Conservation (phyloP, 2,113 vertebrate species). For the Neotragus pygmaeus region DNA sequence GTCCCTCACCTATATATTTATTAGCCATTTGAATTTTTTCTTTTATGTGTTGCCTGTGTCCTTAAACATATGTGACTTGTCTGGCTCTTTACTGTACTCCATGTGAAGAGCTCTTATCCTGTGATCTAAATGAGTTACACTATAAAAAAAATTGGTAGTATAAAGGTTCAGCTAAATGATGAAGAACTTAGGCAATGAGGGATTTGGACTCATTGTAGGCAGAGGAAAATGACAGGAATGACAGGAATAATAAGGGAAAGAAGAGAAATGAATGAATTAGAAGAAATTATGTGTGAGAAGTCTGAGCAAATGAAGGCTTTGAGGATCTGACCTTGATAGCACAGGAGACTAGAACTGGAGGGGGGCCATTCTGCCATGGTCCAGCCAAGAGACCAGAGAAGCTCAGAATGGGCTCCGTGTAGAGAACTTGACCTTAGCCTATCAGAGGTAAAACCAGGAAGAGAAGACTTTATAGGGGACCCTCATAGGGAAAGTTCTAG, state of each 20-base stretch:
- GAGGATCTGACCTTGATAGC: not conserved
- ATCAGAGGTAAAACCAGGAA: not conserved
- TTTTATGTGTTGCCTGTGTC: not conserved
- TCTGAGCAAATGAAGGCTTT: not conserved
- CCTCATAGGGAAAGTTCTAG: not conserved
- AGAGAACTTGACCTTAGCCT: not conserved
- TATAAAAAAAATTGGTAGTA: not conserved
- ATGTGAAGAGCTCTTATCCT: not conserved
- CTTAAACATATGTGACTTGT: not conserved
- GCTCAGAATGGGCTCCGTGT: not conserved
- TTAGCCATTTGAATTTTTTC: slow-evolving; percentile 11
- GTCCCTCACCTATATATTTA: not conserved
- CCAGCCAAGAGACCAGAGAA: not conserved
- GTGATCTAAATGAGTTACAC: not conserved
- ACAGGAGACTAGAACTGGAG: not conserved
- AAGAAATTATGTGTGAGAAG: not conserved
- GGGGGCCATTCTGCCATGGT: not conserved
- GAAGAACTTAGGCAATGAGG: not conserved
- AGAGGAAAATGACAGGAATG: not conserved
- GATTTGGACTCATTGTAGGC: not conserved
- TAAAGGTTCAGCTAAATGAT: not conserved
- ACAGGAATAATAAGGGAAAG: not conserved
- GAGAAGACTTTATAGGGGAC: not conserved
- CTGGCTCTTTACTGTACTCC: not conserved
- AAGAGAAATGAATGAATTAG: not conserved